phyloP scores from a whole-genome alignment of 2,113 vertebrate genomes.

The Paraplagusia blochii region DNA sequence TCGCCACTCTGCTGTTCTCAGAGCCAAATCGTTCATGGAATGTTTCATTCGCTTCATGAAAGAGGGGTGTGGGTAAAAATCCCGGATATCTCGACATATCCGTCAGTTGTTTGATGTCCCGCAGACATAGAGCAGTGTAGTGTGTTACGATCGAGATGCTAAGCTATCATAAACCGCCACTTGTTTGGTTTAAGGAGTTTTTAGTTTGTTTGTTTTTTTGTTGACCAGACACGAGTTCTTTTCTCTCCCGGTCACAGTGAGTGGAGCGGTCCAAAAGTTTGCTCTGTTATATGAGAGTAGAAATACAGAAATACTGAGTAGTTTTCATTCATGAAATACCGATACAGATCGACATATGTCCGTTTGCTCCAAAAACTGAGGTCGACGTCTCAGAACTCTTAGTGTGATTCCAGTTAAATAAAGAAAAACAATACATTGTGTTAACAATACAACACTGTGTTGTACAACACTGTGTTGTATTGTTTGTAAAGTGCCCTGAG shows the following conservation, averaged over 20 bases:
- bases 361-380: too few relatives aligned
- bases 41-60: conserved; percentile 59
- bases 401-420: too few relatives aligned
- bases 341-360: too few relatives aligned
- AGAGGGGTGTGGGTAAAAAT: conserved; percentile 6
- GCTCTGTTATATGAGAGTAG: neutral
- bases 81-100: conserved; percentile 27
- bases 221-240: too few relatives aligned
- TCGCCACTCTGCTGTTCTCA: conserved; percentile 5
- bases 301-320: conserved; percentile 25
- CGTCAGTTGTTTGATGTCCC: conserved; percentile 1
- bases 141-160: too few relatives aligned
- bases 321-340: conserved; percentile 19
- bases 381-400: too few relatives aligned
- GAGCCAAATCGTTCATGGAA: conserved; percentile 45
- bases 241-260: neutral
- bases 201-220: neutral
- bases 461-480: too few relatives aligned
- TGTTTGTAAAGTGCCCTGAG: too few relatives aligned
- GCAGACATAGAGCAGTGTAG: neutral
- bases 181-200: rapidly evolving
- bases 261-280: conserved; percentile 45
- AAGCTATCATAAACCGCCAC: rapidly evolving
- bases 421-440: too few relatives aligned
- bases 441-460: too few relatives aligned